These are phyloP conservation scores for Psittacus erithacus DNA, from an alignment of 2,113 vertebrate species.

Conservation along the genomic window DNA sequence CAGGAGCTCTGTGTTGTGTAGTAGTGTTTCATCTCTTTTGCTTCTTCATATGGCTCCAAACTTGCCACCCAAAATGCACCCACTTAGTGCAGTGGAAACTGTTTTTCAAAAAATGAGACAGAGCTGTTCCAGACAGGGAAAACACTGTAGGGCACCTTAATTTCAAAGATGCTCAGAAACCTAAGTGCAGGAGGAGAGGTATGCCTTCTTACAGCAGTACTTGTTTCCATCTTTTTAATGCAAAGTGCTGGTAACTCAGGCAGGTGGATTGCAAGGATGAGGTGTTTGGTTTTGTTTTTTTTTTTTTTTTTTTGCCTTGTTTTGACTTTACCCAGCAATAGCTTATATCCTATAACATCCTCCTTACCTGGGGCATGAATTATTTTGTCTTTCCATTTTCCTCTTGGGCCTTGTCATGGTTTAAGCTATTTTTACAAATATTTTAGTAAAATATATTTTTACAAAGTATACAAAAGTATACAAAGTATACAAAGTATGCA, in stretches of 20 bases:
- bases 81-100: background rate
- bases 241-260: background rate
- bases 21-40: accelerated
- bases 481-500: too few relatives aligned
- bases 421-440: too few relatives aligned
- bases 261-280: background rate
- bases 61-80: background rate
- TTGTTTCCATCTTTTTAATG: background rate
- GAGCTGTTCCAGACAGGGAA: background rate
- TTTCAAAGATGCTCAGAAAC: background rate
- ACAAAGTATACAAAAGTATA: too few relatives aligned
- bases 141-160: background rate
- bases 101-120: background rate
- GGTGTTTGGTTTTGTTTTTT: background rate
- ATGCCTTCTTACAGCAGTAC: background rate
- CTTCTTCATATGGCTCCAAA: background rate
- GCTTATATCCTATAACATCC: background rate
- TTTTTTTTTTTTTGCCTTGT: background rate
- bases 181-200: accelerated
- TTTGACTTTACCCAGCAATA: background rate
- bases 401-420: background rate
- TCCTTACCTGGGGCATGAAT: background rate
- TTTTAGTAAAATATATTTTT: too few relatives aligned
- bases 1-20: background rate
- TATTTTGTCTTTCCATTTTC: background rate